Conservation (phyloP, 2,797 vertebrate genomes). For the Microctenopoma stevenorrisi region DNA sequence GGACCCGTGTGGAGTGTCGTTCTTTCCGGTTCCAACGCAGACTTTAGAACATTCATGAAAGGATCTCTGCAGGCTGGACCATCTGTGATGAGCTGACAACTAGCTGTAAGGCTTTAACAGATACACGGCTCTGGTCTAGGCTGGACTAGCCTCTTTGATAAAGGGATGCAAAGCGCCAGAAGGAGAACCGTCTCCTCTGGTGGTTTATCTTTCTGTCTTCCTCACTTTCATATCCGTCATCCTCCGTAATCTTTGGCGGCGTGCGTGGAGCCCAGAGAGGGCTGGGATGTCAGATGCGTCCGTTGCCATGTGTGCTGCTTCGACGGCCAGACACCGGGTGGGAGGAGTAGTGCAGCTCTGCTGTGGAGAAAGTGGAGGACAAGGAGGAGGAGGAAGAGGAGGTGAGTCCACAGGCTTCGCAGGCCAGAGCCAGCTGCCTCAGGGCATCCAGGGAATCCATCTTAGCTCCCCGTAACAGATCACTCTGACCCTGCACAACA, state of each 20-base stretch:
- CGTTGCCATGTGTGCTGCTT: constrained; percentile 84
- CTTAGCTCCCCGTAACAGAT: constrained; percentile 93
- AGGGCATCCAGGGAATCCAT: constrained; percentile 92
- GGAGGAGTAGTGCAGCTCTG: constrained; percentile 79
- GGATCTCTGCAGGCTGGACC: constrained; percentile 26
- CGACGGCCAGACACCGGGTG: constrained; percentile 68
- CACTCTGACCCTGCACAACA: constrained; percentile 91
- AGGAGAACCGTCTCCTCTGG: constrained; percentile 15
- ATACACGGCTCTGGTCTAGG: constrained; percentile 37
- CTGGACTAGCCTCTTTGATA: constrained; percentile 42
- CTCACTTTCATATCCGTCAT: constrained; percentile 16
- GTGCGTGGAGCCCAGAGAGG: neutral
- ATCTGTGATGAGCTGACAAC: constrained; percentile 13
- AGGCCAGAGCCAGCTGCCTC: constrained; percentile 95
- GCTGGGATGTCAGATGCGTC: constrained; percentile 76
- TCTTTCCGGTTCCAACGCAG: neutral
- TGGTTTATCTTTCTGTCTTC: neutral
- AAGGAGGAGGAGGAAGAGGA: constrained; percentile 73
- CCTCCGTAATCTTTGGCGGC: constrained; percentile 29
- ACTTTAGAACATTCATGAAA: constrained; percentile 46
- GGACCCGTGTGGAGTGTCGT: neutral
- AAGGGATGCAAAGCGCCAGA: constrained; percentile 36
- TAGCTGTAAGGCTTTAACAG: constrained; percentile 56
- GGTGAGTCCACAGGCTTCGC: constrained; percentile 90
- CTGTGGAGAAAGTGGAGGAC: constrained; percentile 62